Percentiles rank a stretch among this genome's conserved stretches.
Conservation (phyloP, 92 coral and sea anemone genomes). For the Bergia puertoricense region DNA sequence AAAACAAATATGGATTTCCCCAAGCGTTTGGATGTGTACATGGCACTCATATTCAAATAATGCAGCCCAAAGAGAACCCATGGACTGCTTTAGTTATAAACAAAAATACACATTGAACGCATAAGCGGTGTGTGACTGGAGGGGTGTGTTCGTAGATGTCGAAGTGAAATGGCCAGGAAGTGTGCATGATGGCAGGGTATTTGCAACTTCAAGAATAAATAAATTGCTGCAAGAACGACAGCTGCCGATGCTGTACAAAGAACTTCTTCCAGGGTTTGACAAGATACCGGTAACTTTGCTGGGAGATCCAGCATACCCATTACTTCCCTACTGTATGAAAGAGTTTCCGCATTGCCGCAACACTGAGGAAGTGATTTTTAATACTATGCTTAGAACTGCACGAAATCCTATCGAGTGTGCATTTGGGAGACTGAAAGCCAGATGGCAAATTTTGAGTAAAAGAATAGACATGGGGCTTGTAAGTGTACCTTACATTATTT, state of each 20-base stretch:
- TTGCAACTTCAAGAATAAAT: conserved; percentile 47
- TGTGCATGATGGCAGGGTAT: conserved; percentile 55
- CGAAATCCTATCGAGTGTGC: conserved; percentile 62
- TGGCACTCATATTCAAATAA: conserved; percentile 69
- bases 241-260: conserved; percentile 49
- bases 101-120: conserved; percentile 47
- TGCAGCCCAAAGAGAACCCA: conserved; percentile 63
- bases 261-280: conserved; percentile 59
- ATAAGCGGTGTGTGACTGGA: too few species aligned
- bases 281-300: conserved; percentile 58
- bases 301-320: conserved; percentile 64
- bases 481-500: conserved; percentile 15
- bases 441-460: background rate
- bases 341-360: conserved; percentile 43
- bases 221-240: conserved; percentile 32
- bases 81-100: conserved; percentile 71
- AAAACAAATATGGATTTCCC: background rate
- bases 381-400: conserved; percentile 55
- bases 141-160: too few species aligned
- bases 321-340: conserved; percentile 66
- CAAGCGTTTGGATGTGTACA: conserved; percentile 68
- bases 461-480: conserved; percentile 3
- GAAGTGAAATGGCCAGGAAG: too few species aligned
- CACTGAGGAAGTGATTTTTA: conserved; percentile 60
- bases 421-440: background rate